phyloP scores from a whole-genome alignment of 2,113 vertebrate genomes.

The Phrynocephalus versicolor region DNA sequence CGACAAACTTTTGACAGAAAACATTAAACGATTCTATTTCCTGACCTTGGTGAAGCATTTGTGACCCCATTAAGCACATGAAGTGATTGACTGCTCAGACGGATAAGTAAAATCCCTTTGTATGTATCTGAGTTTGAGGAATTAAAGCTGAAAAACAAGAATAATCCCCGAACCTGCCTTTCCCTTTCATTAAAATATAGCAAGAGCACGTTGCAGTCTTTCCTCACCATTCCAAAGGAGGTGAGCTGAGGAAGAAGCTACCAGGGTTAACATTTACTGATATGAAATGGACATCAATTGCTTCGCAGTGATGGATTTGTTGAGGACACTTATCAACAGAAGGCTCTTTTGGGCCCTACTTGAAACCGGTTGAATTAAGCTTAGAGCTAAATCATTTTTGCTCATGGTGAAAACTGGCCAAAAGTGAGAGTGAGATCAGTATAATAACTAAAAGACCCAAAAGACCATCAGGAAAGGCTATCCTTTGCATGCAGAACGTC shows the following conservation, averaged over 20 bases:
- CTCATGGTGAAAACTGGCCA: background rate
- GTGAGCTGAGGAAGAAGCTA: background rate
- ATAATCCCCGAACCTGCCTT: conserved; percentile 29
- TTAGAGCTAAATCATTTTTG: conserved; percentile 24
- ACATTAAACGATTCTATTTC: background rate
- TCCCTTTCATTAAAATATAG: conserved; percentile 11
- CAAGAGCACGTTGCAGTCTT: background rate
- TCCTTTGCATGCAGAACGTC: background rate
- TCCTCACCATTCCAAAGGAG: background rate
- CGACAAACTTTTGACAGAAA: background rate
- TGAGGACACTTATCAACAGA: background rate
- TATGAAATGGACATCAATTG: background rate
- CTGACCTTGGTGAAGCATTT: fast-evolving
- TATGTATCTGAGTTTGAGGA: conserved; percentile 43
- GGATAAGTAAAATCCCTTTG: conserved; percentile 47
- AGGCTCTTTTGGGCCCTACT: conserved; percentile 28
- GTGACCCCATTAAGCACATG: background rate
- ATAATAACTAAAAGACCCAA: too few relatives aligned
- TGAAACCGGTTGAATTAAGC: conserved; percentile 30
- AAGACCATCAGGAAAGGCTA: background rate
- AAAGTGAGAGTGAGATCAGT: background rate
- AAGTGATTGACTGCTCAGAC: background rate
- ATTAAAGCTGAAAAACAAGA: conserved; percentile 31
- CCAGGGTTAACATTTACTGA: background rate
- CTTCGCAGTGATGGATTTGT: background rate